A percentile compares a stretch with the other conserved stretches of the same genome.
These are phyloP conservation scores for Bryconaethiops microstoma DNA, from an alignment of 2,797 vertebrate genomes.

Conservation along the genomic window DNA sequence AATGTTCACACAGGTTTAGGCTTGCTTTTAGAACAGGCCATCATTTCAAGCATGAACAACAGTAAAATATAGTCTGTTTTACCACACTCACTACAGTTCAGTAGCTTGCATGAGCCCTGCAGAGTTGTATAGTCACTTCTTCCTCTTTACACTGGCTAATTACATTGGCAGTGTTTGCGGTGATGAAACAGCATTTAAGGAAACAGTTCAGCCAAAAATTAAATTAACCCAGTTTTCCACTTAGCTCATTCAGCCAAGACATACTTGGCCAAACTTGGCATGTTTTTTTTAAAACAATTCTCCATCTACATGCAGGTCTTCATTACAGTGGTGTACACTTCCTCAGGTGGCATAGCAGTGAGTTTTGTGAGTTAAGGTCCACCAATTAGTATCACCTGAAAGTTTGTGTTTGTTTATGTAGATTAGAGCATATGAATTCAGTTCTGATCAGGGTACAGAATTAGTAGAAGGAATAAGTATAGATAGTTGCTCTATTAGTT, in stretches of 20 bases:
- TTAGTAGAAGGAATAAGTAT: not conserved
- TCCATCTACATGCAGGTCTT: no score
- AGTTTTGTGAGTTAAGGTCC: no score
- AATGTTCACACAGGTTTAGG: not conserved
- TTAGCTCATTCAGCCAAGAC: no score
- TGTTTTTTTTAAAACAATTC: no score
- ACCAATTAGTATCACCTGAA: no score
- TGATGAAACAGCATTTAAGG: no score
- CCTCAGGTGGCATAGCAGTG: no score
- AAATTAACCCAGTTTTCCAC: no score
- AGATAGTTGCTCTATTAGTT: not conserved
- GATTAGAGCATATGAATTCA: not conserved
- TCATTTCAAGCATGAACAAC: not conserved
- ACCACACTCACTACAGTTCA: no score
- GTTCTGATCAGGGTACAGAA: not conserved
- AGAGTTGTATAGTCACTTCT: not conserved
- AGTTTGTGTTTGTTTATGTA: not conserved
- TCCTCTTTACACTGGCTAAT: not conserved
- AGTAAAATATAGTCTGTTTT: not conserved
- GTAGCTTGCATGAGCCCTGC: not conserved
- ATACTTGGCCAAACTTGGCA: no score
- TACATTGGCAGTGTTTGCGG: not conserved
- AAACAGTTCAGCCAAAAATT: no score
- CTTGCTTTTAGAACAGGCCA: constrained; percentile 1
- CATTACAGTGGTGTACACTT: no score